Percentiles rank a stretch among this genome's conserved stretches.
Conservation (phyloP, 1,140 invertebrate genomes). For the Drosophila kurseongensis region DNA sequence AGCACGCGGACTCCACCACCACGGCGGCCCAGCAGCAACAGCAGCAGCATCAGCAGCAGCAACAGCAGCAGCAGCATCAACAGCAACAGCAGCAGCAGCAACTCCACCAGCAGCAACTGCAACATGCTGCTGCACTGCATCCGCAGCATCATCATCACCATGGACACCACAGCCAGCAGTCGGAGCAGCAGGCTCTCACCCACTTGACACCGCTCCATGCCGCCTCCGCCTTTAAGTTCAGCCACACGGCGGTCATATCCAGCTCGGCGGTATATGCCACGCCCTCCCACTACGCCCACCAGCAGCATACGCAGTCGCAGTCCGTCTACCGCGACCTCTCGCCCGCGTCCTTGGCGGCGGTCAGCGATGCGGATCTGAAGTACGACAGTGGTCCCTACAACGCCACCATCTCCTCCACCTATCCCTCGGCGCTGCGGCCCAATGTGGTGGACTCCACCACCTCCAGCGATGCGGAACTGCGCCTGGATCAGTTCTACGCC, state of each 20-base stretch:
- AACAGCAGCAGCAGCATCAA: slow-evolving; percentile 48
- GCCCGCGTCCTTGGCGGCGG: slow-evolving; percentile 33
- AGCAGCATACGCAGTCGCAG: slow-evolving; percentile 60
- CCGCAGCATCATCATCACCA: slow-evolving; percentile 56
- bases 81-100: slow-evolving; percentile 57
- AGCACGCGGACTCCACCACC: slow-evolving; percentile 76
- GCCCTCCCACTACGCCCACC: slow-evolving; percentile 62
- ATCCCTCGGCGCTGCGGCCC: slow-evolving; percentile 63
- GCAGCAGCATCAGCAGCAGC: slow-evolving; percentile 38
- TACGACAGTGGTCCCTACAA: slow-evolving; percentile 81
- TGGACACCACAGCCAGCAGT: slow-evolving; percentile 56
- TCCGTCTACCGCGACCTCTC: slow-evolving; percentile 65
- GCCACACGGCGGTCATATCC: slow-evolving; percentile 73
- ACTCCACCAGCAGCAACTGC: slow-evolving; percentile 52
- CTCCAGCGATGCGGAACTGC: slow-evolving; percentile 76
- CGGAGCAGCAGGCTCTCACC: slow-evolving; percentile 59
- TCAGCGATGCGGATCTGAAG: slow-evolving; percentile 65
- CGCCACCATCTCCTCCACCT: slow-evolving; percentile 75
- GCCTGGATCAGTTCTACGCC: slow-evolving; percentile 75
- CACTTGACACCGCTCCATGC: slow-evolving; percentile 68
- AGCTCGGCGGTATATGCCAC: slow-evolving; percentile 69
- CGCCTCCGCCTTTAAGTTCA: slow-evolving; percentile 74
- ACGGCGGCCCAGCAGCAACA: slow-evolving; percentile 55
- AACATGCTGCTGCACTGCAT: slow-evolving; percentile 55
- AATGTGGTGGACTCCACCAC: slow-evolving; percentile 77